Evolutionary conservation across 2,797 vertebrate genomes (phyloP).

Genomic region (Stomatorhinus walkeri): DNA sequence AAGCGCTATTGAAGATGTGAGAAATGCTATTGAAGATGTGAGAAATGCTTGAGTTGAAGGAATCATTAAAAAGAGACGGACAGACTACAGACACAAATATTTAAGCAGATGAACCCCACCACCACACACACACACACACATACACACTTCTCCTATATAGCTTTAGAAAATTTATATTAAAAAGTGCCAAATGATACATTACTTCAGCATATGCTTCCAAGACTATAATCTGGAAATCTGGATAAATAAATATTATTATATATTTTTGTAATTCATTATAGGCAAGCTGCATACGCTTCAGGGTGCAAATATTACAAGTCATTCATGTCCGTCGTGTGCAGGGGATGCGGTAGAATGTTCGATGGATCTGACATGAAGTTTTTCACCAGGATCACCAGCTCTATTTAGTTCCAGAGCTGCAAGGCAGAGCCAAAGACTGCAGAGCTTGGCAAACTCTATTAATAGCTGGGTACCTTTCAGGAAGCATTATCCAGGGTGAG

Average conservation of each 20-base stretch:
- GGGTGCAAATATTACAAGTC: constrained; percentile 37
- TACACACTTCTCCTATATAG: neutral
- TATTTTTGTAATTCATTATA: constrained; percentile 59
- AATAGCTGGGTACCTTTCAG: constrained; percentile 69
- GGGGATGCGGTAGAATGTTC: constrained; percentile 57
- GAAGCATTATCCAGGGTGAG: constrained; percentile 60
- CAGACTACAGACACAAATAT: neutral
- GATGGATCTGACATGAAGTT: constrained; percentile 59
- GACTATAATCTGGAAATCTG: constrained; percentile 51
- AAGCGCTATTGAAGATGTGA: constrained; percentile 25
- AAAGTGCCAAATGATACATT: constrained; percentile 36
- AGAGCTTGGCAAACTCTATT: constrained; percentile 60
- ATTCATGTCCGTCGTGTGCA: constrained; percentile 56
- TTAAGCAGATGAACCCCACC: neutral
- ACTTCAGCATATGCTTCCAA: neutral
- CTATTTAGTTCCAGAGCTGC: constrained; percentile 62
- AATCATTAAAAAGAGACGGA: constrained; percentile 37
- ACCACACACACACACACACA: neutral
- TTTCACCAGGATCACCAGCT: constrained; percentile 65
- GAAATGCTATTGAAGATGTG: constrained; percentile 33
- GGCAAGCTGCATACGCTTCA: constrained; percentile 59
- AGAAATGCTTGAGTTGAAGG: constrained; percentile 35
- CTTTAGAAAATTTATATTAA: constrained; percentile 32
- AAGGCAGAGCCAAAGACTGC: constrained; percentile 60
- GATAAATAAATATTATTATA: constrained; percentile 48